Conservation (phyloP, 2,888 invertebrate species). For the Meloe dianella region DNA sequence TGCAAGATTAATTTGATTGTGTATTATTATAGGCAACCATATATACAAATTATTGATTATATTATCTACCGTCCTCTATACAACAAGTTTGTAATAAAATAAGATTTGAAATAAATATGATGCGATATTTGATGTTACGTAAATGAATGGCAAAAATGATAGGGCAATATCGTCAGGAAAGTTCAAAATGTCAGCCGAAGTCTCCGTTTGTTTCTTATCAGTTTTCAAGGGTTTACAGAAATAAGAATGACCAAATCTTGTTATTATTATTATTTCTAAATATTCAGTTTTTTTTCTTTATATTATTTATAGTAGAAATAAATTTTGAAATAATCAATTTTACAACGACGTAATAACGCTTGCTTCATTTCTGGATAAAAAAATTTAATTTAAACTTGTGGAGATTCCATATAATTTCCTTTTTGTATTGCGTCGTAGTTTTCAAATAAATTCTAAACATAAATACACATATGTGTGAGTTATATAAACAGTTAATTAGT, state of each 20-base stretch:
- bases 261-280: too few species aligned
- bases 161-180: slow-evolving; percentile 22
- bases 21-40: background rate
- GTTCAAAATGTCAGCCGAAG: slow-evolving; percentile 24
- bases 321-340: too few species aligned
- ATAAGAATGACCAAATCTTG: background rate
- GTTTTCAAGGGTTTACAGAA: background rate
- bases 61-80: too few species aligned
- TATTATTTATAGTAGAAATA: too few species aligned
- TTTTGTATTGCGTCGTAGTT: background rate
- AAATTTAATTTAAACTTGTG: background rate
- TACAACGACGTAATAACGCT: background rate
- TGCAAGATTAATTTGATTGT: too few species aligned
- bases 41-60: background rate
- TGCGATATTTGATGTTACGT: background rate
- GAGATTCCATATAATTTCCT: slow-evolving; percentile 2
- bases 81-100: too few species aligned
- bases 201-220: background rate
- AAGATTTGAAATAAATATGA: slow-evolving; percentile 2
- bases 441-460: background rate
- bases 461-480: background rate
- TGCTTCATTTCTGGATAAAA: background rate
- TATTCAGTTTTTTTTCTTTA: too few species aligned
- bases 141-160: slow-evolving; percentile 16
- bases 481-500: background rate